Percentiles rank a stretch among this genome's conserved stretches.
Evolutionary conservation across 2,888 invertebrate genomes (phyloP).

Genomic region (Eupithecia abbreviata): DNA sequence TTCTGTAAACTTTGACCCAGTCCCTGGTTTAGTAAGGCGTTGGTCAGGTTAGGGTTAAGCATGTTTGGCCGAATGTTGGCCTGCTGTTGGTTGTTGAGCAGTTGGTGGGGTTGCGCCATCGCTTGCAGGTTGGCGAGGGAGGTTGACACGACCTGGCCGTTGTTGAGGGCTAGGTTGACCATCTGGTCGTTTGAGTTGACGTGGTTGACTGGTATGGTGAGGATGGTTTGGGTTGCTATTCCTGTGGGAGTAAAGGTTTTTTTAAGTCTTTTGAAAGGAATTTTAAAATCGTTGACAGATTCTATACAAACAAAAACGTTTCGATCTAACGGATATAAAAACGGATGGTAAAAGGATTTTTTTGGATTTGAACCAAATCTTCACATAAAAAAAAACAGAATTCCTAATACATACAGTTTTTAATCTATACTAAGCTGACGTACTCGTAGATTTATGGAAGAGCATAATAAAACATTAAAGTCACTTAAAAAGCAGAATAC

Average conservation of each 20-base stretch:
- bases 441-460: background rate
- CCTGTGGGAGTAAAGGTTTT: constrained; percentile 81
- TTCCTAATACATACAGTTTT: background rate
- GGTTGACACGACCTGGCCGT: constrained; percentile 93
- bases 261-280: background rate
- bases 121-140: constrained; percentile 91
- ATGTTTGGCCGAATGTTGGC: constrained; percentile 77
- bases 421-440: background rate
- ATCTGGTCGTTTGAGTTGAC: constrained; percentile 90
- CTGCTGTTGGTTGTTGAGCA: constrained; percentile 83
- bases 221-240: constrained; percentile 96
- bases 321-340: too few species aligned
- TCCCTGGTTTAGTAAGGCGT: constrained; percentile 87
- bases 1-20: constrained; percentile 78
- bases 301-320: too few species aligned
- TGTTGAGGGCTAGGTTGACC: constrained; percentile 92
- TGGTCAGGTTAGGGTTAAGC: constrained; percentile 86
- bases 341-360: too few species aligned
- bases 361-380: too few species aligned
- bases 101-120: constrained; percentile 88
- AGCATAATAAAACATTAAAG: background rate
- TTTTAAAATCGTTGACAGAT: background rate
- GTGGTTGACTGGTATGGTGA: constrained; percentile 97
- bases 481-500: background rate
- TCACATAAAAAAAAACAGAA: too few species aligned